Conservation (phyloP, 2,888 invertebrate genomes). For the Arrhopalites spinosus region DNA sequence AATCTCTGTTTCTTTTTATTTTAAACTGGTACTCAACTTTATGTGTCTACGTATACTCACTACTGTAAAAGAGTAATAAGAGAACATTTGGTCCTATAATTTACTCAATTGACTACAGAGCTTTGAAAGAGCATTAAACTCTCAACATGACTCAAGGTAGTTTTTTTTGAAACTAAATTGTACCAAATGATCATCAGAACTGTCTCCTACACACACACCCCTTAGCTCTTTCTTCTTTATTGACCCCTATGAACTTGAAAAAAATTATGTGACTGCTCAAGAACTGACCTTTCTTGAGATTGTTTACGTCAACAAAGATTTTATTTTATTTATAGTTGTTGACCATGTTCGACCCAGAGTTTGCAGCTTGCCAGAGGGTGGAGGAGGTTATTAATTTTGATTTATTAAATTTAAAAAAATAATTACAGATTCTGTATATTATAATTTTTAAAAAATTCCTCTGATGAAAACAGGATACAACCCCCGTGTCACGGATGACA, state of each 20-base stretch:
- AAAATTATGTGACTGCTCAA: too few relatives aligned
- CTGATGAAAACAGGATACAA: constrained; percentile 71
- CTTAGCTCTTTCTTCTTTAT: too few relatives aligned
- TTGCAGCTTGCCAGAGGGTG: constrained; percentile 82
- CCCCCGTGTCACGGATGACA: constrained; percentile 73
- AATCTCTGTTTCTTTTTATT: background rate
- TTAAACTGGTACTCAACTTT: background rate
- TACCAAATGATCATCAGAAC: too few relatives aligned
- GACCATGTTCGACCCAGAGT: constrained; percentile 82
- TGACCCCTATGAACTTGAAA: too few relatives aligned
- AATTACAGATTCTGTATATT: too few relatives aligned
- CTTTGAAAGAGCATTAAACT: background rate
- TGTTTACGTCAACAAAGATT: too few relatives aligned
- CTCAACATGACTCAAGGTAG: too few relatives aligned
- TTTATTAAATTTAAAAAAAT: too few relatives aligned
- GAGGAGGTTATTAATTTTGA: background rate
- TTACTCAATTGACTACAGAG: background rate
- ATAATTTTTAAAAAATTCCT: too few relatives aligned
- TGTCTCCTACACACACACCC: too few relatives aligned
- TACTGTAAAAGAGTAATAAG: background rate
- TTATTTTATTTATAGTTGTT: constrained; percentile 77
- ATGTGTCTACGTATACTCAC: background rate
- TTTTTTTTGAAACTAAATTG: too few relatives aligned
- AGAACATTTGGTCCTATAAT: background rate
- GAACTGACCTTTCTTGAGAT: too few relatives aligned